Conservation (phyloP, 2,888 invertebrate genomes). For the Marronus borbonicus region DNA sequence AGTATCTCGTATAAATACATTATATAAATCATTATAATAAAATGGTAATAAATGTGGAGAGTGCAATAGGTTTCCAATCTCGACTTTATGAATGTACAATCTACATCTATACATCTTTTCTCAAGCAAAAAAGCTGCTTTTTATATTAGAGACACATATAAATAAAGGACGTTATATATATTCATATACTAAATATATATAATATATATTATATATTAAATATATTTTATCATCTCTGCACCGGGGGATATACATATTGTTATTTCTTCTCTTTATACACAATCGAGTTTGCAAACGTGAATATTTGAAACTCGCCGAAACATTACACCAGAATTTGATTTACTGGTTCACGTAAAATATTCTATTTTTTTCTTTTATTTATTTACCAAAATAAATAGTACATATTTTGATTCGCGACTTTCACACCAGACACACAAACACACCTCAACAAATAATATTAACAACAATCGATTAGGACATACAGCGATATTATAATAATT, state of each 20-base stretch:
- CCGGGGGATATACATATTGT: conserved; percentile 49
- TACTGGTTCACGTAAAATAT: conserved; percentile 49
- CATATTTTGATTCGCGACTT: conserved; percentile 57
- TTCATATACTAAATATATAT: conserved; percentile 43
- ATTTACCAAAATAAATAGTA: conserved; percentile 56
- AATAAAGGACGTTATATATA: conserved; percentile 62
- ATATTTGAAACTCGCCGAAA: conserved; percentile 47
- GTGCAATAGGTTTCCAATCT: conserved; percentile 53
- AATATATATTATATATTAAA: conserved; percentile 55
- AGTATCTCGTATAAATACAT: conserved; percentile 51
- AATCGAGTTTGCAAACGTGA: conserved; percentile 44
- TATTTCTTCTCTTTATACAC: conserved; percentile 42
- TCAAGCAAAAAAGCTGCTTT: conserved; percentile 63
- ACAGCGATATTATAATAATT: conserved; percentile 20
- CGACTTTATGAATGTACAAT: conserved; percentile 57
- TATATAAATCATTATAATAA: conserved; percentile 57
- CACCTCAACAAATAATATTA: conserved; percentile 62
- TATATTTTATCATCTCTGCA: conserved; percentile 58
- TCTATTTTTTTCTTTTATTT: conserved; percentile 26
- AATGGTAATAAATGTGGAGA: conserved; percentile 53
- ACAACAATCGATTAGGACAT: conserved; percentile 57
- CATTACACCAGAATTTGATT: conserved; percentile 40
- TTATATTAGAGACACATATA: conserved; percentile 62
- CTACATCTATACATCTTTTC: conserved; percentile 58
- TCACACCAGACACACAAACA: conserved; percentile 63